Conservation (phyloP, 2,113 vertebrate genomes). For the Vulpes lagopus region DNA sequence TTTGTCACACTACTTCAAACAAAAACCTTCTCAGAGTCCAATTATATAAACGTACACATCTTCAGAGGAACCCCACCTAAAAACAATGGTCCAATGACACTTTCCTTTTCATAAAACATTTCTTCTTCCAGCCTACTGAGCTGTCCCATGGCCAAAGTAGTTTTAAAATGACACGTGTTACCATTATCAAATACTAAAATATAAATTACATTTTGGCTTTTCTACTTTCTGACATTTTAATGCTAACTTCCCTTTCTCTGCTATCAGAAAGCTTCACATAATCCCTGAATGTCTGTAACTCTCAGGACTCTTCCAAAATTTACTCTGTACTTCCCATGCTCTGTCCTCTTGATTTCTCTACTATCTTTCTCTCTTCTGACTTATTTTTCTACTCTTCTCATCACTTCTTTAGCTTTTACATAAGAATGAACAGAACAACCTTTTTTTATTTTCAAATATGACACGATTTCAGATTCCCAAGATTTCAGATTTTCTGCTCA, state of each 20-base stretch:
- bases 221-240: slow-evolving; percentile 2
- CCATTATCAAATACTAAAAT: background rate
- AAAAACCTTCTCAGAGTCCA: background rate
- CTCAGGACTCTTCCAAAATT: background rate
- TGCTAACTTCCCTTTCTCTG: background rate
- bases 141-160: background rate
- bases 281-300: background rate
- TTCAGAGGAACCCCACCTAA: background rate
- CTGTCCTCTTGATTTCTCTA: background rate
- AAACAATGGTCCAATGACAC: background rate
- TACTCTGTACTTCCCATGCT: background rate
- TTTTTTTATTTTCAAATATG: background rate
- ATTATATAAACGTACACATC: background rate
- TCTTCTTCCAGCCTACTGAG: background rate
- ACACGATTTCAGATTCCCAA: background rate
- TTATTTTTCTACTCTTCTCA: background rate
- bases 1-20: background rate
- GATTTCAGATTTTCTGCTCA: slow-evolving; percentile 10
- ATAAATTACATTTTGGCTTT: background rate
- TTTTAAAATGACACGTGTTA: background rate
- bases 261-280: background rate
- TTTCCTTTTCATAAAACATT: background rate
- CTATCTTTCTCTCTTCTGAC: background rate
- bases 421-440: background rate
- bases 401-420: background rate